Conservation (phyloP, 1,140 invertebrate species). For the Halotydeus destructor region DNA sequence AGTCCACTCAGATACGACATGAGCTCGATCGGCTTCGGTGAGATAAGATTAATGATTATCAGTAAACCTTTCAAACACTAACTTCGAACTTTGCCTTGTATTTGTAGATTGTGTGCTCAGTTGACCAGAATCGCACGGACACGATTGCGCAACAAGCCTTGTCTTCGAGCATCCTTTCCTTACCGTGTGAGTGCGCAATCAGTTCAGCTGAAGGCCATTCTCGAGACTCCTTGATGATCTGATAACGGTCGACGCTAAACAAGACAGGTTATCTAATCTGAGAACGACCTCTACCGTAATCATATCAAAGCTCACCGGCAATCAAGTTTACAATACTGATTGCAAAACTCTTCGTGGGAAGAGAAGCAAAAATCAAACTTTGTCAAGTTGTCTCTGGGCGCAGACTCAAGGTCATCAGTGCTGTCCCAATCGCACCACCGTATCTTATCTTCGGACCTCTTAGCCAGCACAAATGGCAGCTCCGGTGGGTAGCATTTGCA, state of each 20-base stretch:
- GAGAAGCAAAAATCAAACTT: constrained; percentile 9
- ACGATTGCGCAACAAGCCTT: constrained; percentile 8
- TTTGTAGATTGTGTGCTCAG: constrained; percentile 16
- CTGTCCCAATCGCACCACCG: constrained; percentile 8
- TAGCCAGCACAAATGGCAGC: constrained; percentile 6
- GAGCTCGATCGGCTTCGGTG: constrained; percentile 14
- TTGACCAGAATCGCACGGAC: constrained; percentile 10
- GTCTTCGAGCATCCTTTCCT: background rate
- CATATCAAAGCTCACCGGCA: constrained; percentile 6
- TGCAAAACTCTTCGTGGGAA: constrained; percentile 1
- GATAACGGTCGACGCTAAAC: constrained; percentile 3
- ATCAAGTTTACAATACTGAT: constrained; percentile 5
- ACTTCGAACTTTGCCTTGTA: constrained; percentile 16
- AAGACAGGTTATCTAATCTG: background rate
- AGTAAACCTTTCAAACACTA: background rate
- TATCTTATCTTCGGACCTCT: background rate
- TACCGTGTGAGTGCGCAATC: background rate
- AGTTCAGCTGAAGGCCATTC: constrained; percentile 8
- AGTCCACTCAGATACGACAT: constrained; percentile 16
- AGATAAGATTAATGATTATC: constrained; percentile 5
- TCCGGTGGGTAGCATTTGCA: constrained; percentile 16
- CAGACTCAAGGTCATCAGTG: background rate
- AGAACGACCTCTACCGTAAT: constrained; percentile 1
- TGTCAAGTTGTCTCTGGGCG: background rate
- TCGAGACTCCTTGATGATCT: background rate